Percentiles rank a stretch among this genome's conserved stretches.
These are phyloP conservation scores for Lapara coniferarum DNA, from an alignment of 2,888 invertebrate genomes.

Conservation along the genomic window DNA sequence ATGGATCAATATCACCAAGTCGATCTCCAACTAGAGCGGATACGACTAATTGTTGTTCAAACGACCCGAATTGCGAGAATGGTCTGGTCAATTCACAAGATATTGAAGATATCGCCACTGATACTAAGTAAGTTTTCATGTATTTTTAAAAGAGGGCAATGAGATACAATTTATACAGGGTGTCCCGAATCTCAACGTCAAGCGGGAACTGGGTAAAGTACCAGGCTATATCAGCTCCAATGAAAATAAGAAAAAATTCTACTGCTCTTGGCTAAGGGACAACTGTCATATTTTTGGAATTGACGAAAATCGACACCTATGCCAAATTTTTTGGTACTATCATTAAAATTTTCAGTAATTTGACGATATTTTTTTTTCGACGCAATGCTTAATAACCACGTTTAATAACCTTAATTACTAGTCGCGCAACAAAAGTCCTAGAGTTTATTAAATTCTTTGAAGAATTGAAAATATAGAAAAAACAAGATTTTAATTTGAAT, in stretches of 20 bases:
- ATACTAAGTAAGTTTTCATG: conserved; percentile 50
- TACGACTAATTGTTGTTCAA: conserved; percentile 61
- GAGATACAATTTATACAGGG: neutral
- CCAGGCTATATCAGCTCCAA: no score
- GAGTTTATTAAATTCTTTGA: no score
- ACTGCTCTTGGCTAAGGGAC: no score
- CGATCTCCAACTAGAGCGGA: conserved; percentile 63
- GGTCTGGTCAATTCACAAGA: conserved; percentile 66
- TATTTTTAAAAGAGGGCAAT: neutral
- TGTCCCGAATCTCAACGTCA: neutral
- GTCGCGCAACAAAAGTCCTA: neutral
- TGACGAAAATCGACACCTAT: neutral
- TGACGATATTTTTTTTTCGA: neutral
- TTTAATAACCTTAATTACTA: neutral
- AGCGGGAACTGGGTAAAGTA: no score
- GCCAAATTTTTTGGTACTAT: neutral
- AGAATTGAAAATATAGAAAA: no score
- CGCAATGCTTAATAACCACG: neutral
- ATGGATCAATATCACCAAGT: conserved; percentile 72
- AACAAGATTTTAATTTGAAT: no score
- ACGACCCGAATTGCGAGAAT: conserved; percentile 67
- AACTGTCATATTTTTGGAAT: no score
- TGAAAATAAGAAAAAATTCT: no score
- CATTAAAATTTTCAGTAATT: no score
- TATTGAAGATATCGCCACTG: conserved; percentile 84